Evolutionary conservation across 2,888 invertebrate species (phyloP).

Genomic region (Liodrosophila aerea): DNA sequence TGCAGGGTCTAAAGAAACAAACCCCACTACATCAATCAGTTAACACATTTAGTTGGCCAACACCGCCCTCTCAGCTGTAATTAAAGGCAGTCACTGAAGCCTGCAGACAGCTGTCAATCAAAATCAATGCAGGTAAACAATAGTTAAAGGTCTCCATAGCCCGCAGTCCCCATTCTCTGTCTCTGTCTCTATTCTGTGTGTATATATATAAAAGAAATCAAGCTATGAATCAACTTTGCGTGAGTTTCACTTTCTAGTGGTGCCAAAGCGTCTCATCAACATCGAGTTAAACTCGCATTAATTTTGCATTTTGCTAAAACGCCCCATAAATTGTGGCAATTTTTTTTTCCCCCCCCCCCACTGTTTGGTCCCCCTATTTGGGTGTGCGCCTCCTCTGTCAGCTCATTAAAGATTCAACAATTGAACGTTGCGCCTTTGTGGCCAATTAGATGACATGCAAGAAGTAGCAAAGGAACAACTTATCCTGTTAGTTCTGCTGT

Average conservation of each 20-base stretch:
- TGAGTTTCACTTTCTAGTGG: too few relatives aligned
- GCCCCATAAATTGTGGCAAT: constrained; percentile 45
- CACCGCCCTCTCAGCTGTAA: too few relatives aligned
- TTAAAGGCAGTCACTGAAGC: not conserved
- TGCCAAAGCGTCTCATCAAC: constrained; percentile 23
- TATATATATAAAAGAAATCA: too few relatives aligned
- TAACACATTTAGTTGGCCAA: too few relatives aligned
- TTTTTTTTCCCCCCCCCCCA: not conserved
- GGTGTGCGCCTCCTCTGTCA: constrained; percentile 2
- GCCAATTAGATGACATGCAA: constrained; percentile 71
- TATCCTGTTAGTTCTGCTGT: not conserved
- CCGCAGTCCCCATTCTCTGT: too few relatives aligned
- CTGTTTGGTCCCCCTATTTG: too few relatives aligned
- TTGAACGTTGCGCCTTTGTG: constrained; percentile 35
- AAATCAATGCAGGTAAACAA: not conserved
- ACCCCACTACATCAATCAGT: too few relatives aligned
- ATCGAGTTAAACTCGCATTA: constrained; percentile 48
- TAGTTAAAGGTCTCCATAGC: too few relatives aligned
- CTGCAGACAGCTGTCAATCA: not conserved
- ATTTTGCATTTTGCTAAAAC: constrained; percentile 61
- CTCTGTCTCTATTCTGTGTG: too few relatives aligned
- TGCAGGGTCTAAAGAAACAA: too few relatives aligned
- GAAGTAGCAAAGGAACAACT: constrained; percentile 13
- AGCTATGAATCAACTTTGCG: too few relatives aligned
- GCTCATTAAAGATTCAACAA: constrained; percentile 60